These are phyloP conservation scores for Probosciger aterrimus DNA, from an alignment of 2,113 vertebrate genomes.

Conservation along the genomic window DNA sequence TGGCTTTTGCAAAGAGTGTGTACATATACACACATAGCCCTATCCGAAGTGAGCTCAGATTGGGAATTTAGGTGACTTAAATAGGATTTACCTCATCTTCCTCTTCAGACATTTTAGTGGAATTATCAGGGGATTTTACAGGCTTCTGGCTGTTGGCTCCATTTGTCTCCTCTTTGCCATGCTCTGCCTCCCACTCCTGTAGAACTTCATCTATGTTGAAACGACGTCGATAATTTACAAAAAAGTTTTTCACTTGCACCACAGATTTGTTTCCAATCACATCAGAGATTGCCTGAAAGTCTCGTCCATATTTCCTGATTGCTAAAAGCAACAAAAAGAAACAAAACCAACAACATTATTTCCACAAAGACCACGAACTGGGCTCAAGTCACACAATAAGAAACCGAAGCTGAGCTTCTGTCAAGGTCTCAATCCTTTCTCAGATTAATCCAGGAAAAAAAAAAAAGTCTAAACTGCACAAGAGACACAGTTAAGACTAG, in stretches of 20 bases:
- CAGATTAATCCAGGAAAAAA: neutral
- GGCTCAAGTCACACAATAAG: neutral
- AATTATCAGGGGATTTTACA: conserved; percentile 79
- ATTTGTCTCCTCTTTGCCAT: conserved; percentile 82
- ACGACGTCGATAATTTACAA: conserved; percentile 94
- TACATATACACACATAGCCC: neutral
- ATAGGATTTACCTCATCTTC: conserved; percentile 80
- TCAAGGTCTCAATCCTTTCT: neutral
- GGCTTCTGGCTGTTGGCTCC: conserved; percentile 81
- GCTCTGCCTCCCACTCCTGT: conserved; percentile 97
- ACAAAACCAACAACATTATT: neutral
- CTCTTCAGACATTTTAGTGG: conserved; percentile 79
- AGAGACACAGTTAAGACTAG: neutral
- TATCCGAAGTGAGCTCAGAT: neutral
- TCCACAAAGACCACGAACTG: neutral
- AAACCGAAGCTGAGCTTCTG: neutral
- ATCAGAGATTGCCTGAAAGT: conserved; percentile 96
- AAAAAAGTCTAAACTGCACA: neutral
- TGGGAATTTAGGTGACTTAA: neutral
- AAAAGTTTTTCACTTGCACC: conserved; percentile 97
- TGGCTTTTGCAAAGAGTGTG: neutral
- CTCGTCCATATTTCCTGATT: conserved; percentile 94
- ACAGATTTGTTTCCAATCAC: conserved; percentile 98
- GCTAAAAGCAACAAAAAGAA: conserved; percentile 71
- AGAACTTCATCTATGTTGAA: conserved; percentile 98